Evolutionary conservation across 2,113 vertebrate genomes (phyloP).

Genomic region (Chlamydotis undulata): DNA sequence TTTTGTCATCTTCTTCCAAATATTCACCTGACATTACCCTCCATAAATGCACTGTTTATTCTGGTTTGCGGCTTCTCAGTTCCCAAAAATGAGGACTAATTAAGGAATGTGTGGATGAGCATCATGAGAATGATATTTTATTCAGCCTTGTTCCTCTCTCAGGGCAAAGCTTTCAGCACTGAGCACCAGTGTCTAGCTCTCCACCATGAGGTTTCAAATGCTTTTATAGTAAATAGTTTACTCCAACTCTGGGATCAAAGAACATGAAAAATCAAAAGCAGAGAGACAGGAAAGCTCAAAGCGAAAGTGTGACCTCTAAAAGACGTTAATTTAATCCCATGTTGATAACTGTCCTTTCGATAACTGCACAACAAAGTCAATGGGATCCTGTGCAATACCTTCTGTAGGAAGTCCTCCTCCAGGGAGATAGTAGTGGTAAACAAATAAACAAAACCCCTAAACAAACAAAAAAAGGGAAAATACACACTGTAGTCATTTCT

Average conservation of each 20-base stretch:
- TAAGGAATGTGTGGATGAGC: conserved; percentile 3
- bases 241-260: background rate
- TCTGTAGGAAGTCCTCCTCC: background rate
- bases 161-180: background rate
- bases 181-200: background rate
- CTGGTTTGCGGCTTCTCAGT: background rate
- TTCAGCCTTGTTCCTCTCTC: conserved; percentile 2
- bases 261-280: background rate
- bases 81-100: conserved; percentile 16
- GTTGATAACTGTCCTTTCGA: background rate
- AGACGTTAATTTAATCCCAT: background rate
- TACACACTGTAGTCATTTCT: background rate
- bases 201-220: background rate
- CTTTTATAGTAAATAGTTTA: background rate
- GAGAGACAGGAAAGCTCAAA: background rate
- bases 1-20: background rate
- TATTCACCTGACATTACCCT: background rate
- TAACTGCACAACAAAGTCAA: background rate
- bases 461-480: background rate
- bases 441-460: background rate
- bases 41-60: conserved; percentile 19
- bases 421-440: background rate
- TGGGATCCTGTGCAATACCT: background rate
- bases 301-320: background rate
- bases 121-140: conserved; percentile 23